phyloP scores from a whole-genome alignment of 2,113 vertebrate species.

The Amphiprion percula region DNA sequence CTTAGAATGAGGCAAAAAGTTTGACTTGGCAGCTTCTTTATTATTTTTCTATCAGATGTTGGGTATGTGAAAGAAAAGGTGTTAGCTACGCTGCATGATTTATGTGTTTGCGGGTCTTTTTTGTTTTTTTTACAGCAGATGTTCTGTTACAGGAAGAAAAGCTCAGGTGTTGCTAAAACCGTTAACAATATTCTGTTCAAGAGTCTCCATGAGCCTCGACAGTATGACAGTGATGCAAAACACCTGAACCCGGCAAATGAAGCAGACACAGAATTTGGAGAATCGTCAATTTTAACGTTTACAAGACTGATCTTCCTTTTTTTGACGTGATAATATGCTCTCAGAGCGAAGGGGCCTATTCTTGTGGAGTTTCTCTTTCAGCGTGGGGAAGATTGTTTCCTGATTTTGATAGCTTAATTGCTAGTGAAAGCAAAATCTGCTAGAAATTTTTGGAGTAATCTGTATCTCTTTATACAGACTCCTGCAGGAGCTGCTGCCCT shows the following conservation, averaged over 20 bases:
- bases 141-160: neutral
- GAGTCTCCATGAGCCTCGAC: neutral
- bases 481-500: conserved; percentile 68
- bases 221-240: conserved; percentile 1
- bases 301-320: neutral
- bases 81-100: neutral
- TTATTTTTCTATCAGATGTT: neutral
- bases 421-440: neutral
- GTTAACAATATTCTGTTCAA: neutral
- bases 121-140: neutral
- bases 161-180: neutral
- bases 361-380: neutral
- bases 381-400: too few species aligned
- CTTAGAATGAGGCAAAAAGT: too few species aligned
- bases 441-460: neutral
- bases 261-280: neutral
- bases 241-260: conserved; percentile 18
- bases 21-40: neutral
- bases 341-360: neutral
- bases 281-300: conserved; percentile 12
- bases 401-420: too few species aligned
- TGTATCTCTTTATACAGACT: conserved; percentile 53
- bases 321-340: neutral
- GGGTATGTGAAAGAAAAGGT: neutral
- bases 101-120: neutral